Percentiles rank a stretch among this genome's conserved stretches.
phyloP scores from a whole-genome alignment of 2,888 invertebrate species.

The Ditylenchus weischeri region DNA sequence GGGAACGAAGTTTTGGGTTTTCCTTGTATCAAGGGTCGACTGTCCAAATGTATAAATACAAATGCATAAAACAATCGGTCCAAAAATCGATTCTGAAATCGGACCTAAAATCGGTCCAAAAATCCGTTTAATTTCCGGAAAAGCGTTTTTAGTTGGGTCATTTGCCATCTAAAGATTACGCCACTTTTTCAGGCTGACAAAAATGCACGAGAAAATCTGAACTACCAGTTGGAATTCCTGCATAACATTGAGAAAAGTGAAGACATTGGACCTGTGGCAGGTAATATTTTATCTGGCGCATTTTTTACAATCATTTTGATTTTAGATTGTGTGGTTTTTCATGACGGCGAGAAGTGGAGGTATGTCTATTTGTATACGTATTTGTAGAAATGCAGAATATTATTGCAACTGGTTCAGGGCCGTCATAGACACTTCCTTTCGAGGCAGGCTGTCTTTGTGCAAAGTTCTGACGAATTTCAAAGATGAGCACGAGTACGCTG shows the following conservation, averaged over 20 bases:
- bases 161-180: not conserved
- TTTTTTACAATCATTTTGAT: too few relatives aligned
- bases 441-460: constrained; percentile 76
- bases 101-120: too few relatives aligned
- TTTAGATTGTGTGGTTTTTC: constrained; percentile 81
- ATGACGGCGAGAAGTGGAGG: constrained; percentile 86
- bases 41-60: too few relatives aligned
- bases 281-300: too few relatives aligned
- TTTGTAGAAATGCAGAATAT: not conserved
- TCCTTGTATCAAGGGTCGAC: too few relatives aligned
- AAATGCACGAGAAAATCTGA: constrained; percentile 80
- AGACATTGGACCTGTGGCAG: constrained; percentile 80
- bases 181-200: constrained; percentile 68
- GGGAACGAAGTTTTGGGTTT: too few relatives aligned
- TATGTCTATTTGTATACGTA: constrained; percentile 39
- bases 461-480: constrained; percentile 78
- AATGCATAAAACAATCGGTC: too few relatives aligned
- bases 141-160: too few relatives aligned
- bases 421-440: constrained; percentile 78
- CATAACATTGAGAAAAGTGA: constrained; percentile 78
- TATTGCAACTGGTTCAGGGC: constrained; percentile 64
- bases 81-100: too few relatives aligned
- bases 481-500: constrained; percentile 74
- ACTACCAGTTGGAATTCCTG: constrained; percentile 76
- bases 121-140: too few relatives aligned